These are phyloP conservation scores for Thomomys bottae DNA, from an alignment of 2,113 vertebrate genomes.

Conservation along the genomic window DNA sequence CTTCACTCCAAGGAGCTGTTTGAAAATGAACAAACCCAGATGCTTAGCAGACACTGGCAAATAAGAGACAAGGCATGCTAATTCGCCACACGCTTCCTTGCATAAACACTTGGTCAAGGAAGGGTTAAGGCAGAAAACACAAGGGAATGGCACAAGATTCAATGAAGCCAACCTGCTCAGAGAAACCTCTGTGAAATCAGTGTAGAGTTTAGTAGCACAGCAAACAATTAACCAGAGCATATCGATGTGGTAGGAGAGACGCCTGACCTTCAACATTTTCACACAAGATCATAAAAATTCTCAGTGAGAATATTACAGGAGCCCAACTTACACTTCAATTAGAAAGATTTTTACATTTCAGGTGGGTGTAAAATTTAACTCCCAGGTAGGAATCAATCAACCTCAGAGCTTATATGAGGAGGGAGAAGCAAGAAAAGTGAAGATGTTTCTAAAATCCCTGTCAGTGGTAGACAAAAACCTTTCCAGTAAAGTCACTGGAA, in stretches of 20 bases:
- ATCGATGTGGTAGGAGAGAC: background rate
- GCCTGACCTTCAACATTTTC: background rate
- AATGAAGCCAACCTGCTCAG: background rate
- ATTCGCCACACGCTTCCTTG: background rate
- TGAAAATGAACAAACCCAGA: background rate
- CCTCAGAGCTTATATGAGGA: background rate
- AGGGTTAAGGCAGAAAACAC: background rate
- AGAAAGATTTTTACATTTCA: constrained; percentile 1
- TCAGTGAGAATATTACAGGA: background rate
- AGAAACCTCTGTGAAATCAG: background rate
- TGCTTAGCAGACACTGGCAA: background rate
- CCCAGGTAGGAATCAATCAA: background rate
- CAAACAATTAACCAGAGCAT: background rate
- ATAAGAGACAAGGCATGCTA: background rate
- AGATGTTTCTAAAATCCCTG: background rate
- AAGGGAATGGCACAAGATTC: rapidly evolving
- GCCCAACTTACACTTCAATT: background rate
- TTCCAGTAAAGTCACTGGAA: background rate
- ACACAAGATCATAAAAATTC: background rate
- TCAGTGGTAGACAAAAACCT: background rate
- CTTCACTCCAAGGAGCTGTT: background rate
- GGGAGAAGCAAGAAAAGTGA: background rate
- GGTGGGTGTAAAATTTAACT: constrained; percentile 12
- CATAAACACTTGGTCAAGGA: no score
- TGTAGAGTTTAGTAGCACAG: background rate